Base-by-base conservation (phyloP, 2,888 invertebrate species). In the Acleris emargana region DNA sequence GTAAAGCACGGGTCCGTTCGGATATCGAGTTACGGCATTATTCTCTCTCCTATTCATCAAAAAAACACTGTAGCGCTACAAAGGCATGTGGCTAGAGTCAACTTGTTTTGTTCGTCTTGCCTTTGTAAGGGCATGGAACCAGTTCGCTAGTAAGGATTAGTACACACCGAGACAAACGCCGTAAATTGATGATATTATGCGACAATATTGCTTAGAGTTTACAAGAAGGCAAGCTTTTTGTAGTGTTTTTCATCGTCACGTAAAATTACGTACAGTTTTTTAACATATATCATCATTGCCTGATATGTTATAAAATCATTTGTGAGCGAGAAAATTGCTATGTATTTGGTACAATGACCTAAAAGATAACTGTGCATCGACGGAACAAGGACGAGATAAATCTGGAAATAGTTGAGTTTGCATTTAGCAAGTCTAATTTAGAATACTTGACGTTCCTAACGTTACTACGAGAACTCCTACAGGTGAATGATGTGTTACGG, bases 1-100 rank as follows among this genome's bases (percentile, higher is more conserved):
- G 75, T 73, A 75, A 64, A 64, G 69, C 71, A 74, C 75, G 77
- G 79, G 82, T 83, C 83, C 79, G 81, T 82, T 75, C 76, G 68
- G 76, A 73, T 78, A 82, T 87, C 81, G 73, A 72, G 82, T 86
- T 86, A 83, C 87, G 69, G 59, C 75, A 75, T 81, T 83, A 81
- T 85, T 80, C 84, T 81, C 78, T 78, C 72, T 80, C 69, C 79
- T 83, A 81, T 84, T 84, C 81, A 82, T 73, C 78, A 75, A 78
- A 81, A 78, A 83, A 84, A 82, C 77, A 76, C 72, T 73, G 73
- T 74, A 81, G 78, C 78, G 73, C 70, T 64, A 71, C 70, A 73
- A 71, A 69, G 55, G 75, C 73, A 77, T 71, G 71, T 78, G 76
- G 73, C 78, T 80, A 79, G 74, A 72, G 68, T 71, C 75, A 73